Evolutionary conservation across 92 coral and sea anemone genomes (phyloP).

Genomic region (Parazoanthus swiftii): DNA sequence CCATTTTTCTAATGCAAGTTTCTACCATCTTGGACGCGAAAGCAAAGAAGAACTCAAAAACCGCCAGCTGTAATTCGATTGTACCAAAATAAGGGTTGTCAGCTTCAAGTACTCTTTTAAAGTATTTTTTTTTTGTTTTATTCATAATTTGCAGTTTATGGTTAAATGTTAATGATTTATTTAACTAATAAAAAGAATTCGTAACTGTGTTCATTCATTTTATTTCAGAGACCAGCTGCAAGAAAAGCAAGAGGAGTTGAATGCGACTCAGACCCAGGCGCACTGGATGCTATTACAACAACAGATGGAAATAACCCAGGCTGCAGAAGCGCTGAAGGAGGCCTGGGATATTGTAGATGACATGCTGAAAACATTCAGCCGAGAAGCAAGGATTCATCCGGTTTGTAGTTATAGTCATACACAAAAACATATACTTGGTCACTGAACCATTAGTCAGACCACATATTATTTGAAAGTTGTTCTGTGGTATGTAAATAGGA

Average conservation of each 20-base stretch:
- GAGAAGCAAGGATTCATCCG: slow-evolving; percentile 33
- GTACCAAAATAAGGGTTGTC: background rate
- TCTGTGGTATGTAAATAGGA: too few relatives aligned
- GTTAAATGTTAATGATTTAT: too few relatives aligned
- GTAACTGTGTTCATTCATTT: background rate
- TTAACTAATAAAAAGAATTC: background rate
- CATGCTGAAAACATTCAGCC: slow-evolving; percentile 60
- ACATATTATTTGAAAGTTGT: background rate
- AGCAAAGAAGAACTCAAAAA: too few relatives aligned
- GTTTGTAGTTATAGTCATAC: background rate
- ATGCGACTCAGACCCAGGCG: slow-evolving; percentile 96
- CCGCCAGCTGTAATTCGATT: background rate
- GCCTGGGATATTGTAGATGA: slow-evolving; percentile 68
- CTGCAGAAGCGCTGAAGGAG: slow-evolving; percentile 67
- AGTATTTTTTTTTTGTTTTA: too few relatives aligned
- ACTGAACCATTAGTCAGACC: background rate
- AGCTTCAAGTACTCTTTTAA: too few relatives aligned
- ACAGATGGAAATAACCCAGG: slow-evolving; percentile 78
- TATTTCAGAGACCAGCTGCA: slow-evolving; percentile 66
- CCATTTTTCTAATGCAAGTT: too few relatives aligned
- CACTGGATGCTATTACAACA: slow-evolving; percentile 89
- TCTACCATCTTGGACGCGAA: too few relatives aligned
- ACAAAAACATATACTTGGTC: background rate
- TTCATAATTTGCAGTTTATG: too few relatives aligned
- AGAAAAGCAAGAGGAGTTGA: slow-evolving; percentile 93